These are phyloP conservation scores for Hydra vulgaris DNA, from an alignment of 30 jellyfish, hydroid and myxozoan species.

Conservation along the genomic window DNA sequence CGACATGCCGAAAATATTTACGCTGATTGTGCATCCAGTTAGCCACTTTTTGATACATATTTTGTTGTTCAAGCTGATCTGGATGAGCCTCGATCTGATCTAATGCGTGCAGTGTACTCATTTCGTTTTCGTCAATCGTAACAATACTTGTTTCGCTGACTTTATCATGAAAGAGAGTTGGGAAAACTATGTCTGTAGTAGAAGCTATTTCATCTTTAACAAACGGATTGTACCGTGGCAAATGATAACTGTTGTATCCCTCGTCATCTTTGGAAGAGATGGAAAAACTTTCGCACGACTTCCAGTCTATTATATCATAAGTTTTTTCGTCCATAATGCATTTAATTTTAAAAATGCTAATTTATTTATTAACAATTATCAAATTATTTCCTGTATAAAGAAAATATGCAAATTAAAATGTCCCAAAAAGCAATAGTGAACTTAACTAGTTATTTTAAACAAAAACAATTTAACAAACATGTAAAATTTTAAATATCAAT, in stretches of 20 bases:
- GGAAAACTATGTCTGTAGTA: constrained; percentile 62
- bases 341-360: neutral
- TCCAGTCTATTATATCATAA: constrained; percentile 33
- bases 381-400: too few species aligned
- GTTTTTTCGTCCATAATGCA: constrained; percentile 1
- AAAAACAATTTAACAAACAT: too few species aligned
- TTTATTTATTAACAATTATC: too few species aligned
- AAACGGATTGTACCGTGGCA: constrained; percentile 11
- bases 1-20: constrained; percentile 48
- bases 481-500: too few species aligned
- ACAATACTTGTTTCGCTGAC: constrained; percentile 41
- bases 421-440: too few species aligned
- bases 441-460: too few species aligned
- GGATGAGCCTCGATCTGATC: neutral
- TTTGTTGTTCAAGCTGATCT: constrained; percentile 22
- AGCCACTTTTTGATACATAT: constrained; percentile 76
- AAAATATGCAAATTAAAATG: too few species aligned
- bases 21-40: constrained; percentile 89
- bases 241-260: neutral
- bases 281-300: constrained; percentile 29
- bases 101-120: constrained; percentile 37
- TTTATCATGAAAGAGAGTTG: constrained; percentile 59
- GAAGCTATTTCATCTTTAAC: constrained; percentile 55
- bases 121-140: constrained; percentile 17
- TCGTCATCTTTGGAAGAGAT: constrained; percentile 14